Evolutionary conservation across 2,888 invertebrate genomes (phyloP).

Genomic region (Hypercompe scribonia): DNA sequence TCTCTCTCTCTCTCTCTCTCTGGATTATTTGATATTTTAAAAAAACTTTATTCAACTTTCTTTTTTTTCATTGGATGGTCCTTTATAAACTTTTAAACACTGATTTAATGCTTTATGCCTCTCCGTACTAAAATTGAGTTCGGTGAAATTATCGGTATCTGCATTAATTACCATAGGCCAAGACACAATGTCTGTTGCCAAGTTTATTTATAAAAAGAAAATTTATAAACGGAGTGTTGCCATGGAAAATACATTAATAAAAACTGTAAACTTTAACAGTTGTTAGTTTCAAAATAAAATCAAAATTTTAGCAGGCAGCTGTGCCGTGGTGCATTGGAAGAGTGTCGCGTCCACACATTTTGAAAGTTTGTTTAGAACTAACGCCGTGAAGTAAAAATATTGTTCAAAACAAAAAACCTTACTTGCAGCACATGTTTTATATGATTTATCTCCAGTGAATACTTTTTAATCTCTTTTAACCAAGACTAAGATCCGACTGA

Average conservation of each 20-base stretch:
- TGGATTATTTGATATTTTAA: not conserved
- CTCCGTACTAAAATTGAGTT: too few species aligned
- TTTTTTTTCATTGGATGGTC: not conserved
- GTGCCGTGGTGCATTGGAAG: slow-evolving; percentile 70
- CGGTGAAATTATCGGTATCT: too few species aligned
- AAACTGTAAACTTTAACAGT: slow-evolving; percentile 56
- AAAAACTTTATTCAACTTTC: not conserved
- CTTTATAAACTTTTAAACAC: not conserved
- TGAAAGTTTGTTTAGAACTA: slow-evolving; percentile 76
- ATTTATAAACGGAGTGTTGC: not conserved
- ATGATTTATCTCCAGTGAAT: slow-evolving; percentile 32
- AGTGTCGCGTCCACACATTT: slow-evolving; percentile 59
- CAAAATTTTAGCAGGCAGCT: slow-evolving; percentile 66
- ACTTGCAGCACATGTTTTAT: slow-evolving; percentile 53
- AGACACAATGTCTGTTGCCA: too few species aligned
- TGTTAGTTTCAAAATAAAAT: slow-evolving; percentile 64
- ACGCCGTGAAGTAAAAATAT: slow-evolving; percentile 66
- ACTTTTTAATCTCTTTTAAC: slow-evolving; percentile 24
- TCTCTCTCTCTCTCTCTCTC: too few species aligned
- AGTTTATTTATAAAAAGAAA: too few species aligned
- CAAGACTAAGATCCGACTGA: not conserved
- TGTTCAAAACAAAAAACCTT: slow-evolving; percentile 62
- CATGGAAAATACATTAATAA: slow-evolving; percentile 25
- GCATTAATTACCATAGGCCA: too few species aligned
- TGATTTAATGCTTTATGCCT: too few species aligned